Evolutionary conservation across 2,797 vertebrate genomes (phyloP).

Genomic region (Macropodus opercularis): DNA sequence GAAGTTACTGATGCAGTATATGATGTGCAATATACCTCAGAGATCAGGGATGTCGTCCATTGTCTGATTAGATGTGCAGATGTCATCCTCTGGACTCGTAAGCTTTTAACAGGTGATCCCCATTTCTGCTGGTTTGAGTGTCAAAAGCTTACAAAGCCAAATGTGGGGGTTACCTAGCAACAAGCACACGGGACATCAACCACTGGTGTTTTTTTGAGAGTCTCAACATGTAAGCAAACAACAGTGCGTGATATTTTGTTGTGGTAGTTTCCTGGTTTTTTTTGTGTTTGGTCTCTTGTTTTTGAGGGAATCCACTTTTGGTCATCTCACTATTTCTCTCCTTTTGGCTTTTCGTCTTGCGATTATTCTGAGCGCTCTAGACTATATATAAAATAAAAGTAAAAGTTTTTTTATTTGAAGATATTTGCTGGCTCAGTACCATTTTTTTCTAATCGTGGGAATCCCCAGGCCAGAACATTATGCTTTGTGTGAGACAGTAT

Average conservation of each 20-base stretch:
- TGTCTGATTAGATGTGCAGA: neutral
- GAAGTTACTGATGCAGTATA: neutral
- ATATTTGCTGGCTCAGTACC: constrained; percentile 16
- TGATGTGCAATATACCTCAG: neutral
- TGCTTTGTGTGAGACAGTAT: constrained; percentile 6
- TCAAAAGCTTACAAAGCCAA: constrained; percentile 44
- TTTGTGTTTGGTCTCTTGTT: neutral
- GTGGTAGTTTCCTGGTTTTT: constrained; percentile 12
- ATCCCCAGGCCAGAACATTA: constrained; percentile 7
- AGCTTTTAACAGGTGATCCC: constrained; percentile 12
- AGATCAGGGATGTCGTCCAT: no score
- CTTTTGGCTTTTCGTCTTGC: neutral
- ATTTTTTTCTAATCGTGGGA: constrained; percentile 3
- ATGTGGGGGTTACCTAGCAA: constrained; percentile 46
- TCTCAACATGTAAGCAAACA: constrained; percentile 34
- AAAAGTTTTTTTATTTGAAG: neutral
- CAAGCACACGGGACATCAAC: constrained; percentile 25
- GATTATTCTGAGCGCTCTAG: neutral
- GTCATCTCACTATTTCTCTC: neutral
- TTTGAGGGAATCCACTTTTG: neutral
- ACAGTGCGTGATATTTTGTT: constrained; percentile 18
- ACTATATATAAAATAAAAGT: neutral
- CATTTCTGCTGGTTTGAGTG: constrained; percentile 19
- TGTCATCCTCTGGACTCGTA: constrained; percentile 6
- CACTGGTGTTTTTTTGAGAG: constrained; percentile 18